These are phyloP conservation scores for Stratiomys singularior DNA, from an alignment of 2,888 invertebrate species.

Conservation along the genomic window DNA sequence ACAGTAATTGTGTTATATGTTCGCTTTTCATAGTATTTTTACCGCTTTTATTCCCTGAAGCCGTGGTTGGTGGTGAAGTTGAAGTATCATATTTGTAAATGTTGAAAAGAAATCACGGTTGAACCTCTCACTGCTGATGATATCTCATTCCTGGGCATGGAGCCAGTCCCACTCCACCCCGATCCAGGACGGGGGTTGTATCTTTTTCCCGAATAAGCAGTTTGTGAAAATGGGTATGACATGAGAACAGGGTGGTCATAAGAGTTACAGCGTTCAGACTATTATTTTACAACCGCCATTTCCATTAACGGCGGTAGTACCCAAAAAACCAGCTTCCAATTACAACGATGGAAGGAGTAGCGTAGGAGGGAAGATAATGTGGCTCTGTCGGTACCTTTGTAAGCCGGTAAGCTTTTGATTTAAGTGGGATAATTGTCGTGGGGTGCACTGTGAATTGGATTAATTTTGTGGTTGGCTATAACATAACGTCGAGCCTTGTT, in stretches of 20 bases:
- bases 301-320: not conserved
- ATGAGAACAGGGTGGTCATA: not conserved
- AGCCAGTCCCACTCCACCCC: not conserved
- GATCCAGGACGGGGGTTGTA: too few species aligned
- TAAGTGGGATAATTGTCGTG: not conserved
- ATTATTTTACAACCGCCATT: not conserved
- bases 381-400: not conserved
- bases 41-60: not conserved
- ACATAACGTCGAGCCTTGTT: not conserved
- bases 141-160: not conserved
- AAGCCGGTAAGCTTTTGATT: slow-evolving; percentile 19
- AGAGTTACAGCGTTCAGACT: not conserved
- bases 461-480: not conserved
- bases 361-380: not conserved
- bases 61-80: not conserved
- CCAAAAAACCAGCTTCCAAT: not conserved
- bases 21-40: not conserved
- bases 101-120: slow-evolving; percentile 9
- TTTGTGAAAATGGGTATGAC: not conserved
- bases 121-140: not conserved
- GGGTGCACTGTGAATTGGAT: not conserved
- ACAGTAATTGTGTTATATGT: slow-evolving; percentile 31
- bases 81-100: not conserved
- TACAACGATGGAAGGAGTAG: not conserved
- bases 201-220: not conserved